Percentiles rank a stretch among this genome's conserved stretches.
Evolutionary conservation across 2,113 vertebrate genomes (phyloP).

Genomic region (Coptodon bakossiorum): DNA sequence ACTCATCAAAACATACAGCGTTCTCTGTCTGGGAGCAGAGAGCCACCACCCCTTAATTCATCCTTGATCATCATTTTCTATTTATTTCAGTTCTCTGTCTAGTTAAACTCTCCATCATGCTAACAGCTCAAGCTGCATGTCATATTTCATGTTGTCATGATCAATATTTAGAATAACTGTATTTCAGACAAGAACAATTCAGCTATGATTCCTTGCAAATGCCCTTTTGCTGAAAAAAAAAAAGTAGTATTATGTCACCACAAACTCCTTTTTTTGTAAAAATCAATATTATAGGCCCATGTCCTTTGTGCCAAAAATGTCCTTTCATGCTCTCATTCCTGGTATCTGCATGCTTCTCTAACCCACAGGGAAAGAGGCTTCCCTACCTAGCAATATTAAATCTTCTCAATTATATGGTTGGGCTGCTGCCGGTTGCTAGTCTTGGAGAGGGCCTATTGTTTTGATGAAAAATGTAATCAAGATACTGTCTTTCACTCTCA

Average conservation of each 20-base stretch:
- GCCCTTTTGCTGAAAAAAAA: not conserved
- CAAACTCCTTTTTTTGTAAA: not conserved
- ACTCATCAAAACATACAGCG: constrained; percentile 14
- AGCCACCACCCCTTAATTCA: not conserved
- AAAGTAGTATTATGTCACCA: not conserved
- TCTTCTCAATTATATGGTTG: constrained; percentile 47
- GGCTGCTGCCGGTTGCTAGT: constrained; percentile 19
- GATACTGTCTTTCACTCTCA: constrained; percentile 28
- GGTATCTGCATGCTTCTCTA: constrained; percentile 3
- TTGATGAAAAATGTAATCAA: constrained; percentile 59
- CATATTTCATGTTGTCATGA: not conserved
- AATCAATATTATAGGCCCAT: not conserved
- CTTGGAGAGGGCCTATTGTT: constrained; percentile 34
- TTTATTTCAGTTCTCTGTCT: not conserved
- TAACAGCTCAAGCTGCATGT: not conserved
- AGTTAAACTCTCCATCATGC: not conserved
- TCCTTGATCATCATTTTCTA: not conserved
- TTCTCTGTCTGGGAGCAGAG: not conserved
- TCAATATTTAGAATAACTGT: not conserved
- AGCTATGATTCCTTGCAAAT: not conserved
- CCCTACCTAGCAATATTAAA: constrained; percentile 39
- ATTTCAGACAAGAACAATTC: not conserved
- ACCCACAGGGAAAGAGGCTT: constrained; percentile 1
- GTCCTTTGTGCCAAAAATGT: constrained; percentile 3
- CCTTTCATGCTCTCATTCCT: not conserved